Percentiles rank a stretch among this genome's conserved stretches.
These are phyloP conservation scores for Benthosema pterotum DNA, from an alignment of 2,797 vertebrate species.

Conservation along the genomic window DNA sequence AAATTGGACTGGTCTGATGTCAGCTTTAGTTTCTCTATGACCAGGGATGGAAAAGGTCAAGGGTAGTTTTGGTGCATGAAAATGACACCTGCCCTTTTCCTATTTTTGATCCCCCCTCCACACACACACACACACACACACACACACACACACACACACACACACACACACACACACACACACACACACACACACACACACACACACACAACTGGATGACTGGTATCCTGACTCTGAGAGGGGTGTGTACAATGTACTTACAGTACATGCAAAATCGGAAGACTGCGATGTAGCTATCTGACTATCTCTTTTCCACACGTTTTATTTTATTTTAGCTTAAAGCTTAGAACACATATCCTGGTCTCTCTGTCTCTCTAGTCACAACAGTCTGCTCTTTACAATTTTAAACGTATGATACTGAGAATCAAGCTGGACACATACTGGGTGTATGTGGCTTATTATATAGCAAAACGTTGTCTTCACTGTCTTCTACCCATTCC, in stretches of 20 bases:
- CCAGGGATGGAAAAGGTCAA: slow-evolving; percentile 77
- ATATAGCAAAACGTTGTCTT: too few species aligned
- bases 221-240: slow-evolving; percentile 64
- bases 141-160: background rate
- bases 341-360: background rate
- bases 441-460: too few species aligned
- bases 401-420: slow-evolving; percentile 16
- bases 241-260: slow-evolving; percentile 28
- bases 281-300: too few species aligned
- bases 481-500: too few species aligned
- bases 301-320: too few species aligned
- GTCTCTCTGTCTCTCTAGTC: background rate
- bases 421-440: slow-evolving; percentile 27
- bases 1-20: slow-evolving; percentile 24
- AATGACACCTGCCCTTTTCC: slow-evolving; percentile 79
- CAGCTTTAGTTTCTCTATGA: slow-evolving; percentile 31
- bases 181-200: too few species aligned
- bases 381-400: slow-evolving; percentile 1
- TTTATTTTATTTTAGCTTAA: too few species aligned
- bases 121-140: background rate
- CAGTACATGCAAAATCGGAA: too few species aligned
- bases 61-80: slow-evolving; percentile 71
- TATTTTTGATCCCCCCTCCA: slow-evolving; percentile 74
- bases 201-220: slow-evolving; percentile 37
- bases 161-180: background rate